Evolutionary conservation across 2,888 invertebrate species (phyloP).

Genomic region (Cremastinae sp.): DNA sequence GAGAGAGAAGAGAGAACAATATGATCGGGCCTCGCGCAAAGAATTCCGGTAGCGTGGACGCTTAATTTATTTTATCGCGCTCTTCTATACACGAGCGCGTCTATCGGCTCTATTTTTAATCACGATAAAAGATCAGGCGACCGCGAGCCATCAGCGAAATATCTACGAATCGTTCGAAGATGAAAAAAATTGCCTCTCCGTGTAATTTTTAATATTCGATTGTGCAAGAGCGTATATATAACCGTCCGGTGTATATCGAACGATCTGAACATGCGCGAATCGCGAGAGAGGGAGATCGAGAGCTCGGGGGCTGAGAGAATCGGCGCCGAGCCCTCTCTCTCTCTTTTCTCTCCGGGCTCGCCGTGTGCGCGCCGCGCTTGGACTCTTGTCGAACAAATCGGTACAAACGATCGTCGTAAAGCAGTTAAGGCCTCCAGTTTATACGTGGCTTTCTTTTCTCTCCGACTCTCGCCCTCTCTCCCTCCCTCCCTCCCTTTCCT

Average conservation of each 20-base stretch:
- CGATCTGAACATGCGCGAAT: constrained; percentile 51
- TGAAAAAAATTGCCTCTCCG: neutral
- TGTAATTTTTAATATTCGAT: no score
- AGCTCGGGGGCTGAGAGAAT: constrained; percentile 25
- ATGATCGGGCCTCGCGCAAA: constrained; percentile 58
- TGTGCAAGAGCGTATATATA: constrained; percentile 58
- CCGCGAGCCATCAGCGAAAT: neutral
- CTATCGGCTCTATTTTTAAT: constrained; percentile 29
- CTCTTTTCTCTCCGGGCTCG: constrained; percentile 45
- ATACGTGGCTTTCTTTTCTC: constrained; percentile 61
- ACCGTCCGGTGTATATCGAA: constrained; percentile 49
- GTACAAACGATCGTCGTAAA: constrained; percentile 81
- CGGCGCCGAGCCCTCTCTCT: constrained; percentile 46
- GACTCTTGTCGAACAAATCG: constrained; percentile 80
- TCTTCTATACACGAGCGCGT: constrained; percentile 36
- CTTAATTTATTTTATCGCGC: constrained; percentile 78
- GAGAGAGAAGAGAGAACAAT: constrained; percentile 41
- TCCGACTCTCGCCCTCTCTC: constrained; percentile 51
- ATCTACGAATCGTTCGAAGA: neutral
- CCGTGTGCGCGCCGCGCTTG: constrained; percentile 39
- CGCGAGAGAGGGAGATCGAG: constrained; percentile 48
- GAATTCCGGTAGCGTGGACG: constrained; percentile 74
- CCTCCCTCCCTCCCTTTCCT: constrained; percentile 33
- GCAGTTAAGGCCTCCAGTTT: constrained; percentile 77
- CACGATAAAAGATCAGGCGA: constrained; percentile 7